Evolutionary conservation across 1,140 invertebrate species (phyloP).

Genomic region (Magallana gigas): DNA sequence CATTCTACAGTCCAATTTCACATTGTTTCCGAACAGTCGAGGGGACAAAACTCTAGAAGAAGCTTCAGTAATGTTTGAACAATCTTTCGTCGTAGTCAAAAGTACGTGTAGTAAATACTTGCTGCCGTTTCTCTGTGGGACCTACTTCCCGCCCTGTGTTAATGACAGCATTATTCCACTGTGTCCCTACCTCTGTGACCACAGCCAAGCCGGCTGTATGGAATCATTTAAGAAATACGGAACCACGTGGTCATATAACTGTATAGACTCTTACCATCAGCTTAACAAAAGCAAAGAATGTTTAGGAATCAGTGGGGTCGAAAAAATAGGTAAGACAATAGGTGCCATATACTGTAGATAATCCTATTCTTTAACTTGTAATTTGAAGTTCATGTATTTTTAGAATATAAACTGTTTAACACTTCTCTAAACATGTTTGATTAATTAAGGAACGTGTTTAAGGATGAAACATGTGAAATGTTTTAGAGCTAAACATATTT

Average conservation of each 20-base stretch:
- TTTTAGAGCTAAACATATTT: no score
- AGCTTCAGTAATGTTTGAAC: background rate
- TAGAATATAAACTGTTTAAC: no score
- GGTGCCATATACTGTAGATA: background rate
- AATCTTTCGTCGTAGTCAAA: background rate
- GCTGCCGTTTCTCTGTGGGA: conserved; percentile 21
- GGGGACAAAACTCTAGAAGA: background rate
- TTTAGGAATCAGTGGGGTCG: background rate
- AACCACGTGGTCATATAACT: background rate
- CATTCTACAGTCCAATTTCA: background rate
- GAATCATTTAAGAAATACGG: background rate
- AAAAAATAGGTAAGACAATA: conserved; percentile 10
- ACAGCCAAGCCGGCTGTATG: background rate
- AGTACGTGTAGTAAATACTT: conserved; percentile 21
- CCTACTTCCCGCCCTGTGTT: conserved; percentile 10
- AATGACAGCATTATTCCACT: conserved; percentile 7
- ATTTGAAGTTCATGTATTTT: no score
- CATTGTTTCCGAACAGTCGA: background rate
- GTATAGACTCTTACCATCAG: background rate
- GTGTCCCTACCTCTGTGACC: conserved; percentile 26
- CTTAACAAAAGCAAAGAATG: background rate
- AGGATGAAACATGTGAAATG: no score
- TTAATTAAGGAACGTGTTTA: no score
- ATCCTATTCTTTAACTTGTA: no score
- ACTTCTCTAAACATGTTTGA: no score